These are phyloP conservation scores for Potamilus streckersoni DNA, from an alignment of 1,140 invertebrate species.

Conservation along the genomic window DNA sequence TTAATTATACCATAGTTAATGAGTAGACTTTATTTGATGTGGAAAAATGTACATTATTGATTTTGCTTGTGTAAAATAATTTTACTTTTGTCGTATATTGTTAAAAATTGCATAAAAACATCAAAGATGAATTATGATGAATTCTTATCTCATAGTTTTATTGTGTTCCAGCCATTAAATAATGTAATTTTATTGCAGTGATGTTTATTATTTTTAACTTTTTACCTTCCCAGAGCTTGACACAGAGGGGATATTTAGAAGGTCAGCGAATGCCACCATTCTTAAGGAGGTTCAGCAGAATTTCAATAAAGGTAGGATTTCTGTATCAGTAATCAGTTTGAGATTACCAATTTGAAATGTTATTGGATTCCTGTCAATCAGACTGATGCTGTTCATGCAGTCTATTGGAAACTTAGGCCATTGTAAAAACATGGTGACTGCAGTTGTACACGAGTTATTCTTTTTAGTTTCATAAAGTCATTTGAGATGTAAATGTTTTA, in stretches of 20 bases:
- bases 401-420: neutral
- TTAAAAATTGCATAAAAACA: neutral
- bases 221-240: conserved; percentile 80
- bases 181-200: neutral
- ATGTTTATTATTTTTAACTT: too few species aligned
- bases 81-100: neutral
- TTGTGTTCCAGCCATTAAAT: neutral
- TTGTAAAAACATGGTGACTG: neutral
- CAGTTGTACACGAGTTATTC: too few species aligned
- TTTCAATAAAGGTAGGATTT: conserved; percentile 83
- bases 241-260: conserved; percentile 94
- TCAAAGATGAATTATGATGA: neutral
- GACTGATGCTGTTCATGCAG: neutral
- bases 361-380: too few species aligned
- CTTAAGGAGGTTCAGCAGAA: conserved; percentile 87
- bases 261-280: conserved; percentile 85
- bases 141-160: too few species aligned
- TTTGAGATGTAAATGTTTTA: too few species aligned
- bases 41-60: conserved; percentile 3
- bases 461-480: too few species aligned
- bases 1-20: too few species aligned
- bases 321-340: neutral
- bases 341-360: too few species aligned
- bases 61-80: neutral
- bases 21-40: too few species aligned